Evolutionary conservation across 2,888 invertebrate species (phyloP), one percentile per base, ranked within the genome.

Genomic region (Altica lythri): DNA sequence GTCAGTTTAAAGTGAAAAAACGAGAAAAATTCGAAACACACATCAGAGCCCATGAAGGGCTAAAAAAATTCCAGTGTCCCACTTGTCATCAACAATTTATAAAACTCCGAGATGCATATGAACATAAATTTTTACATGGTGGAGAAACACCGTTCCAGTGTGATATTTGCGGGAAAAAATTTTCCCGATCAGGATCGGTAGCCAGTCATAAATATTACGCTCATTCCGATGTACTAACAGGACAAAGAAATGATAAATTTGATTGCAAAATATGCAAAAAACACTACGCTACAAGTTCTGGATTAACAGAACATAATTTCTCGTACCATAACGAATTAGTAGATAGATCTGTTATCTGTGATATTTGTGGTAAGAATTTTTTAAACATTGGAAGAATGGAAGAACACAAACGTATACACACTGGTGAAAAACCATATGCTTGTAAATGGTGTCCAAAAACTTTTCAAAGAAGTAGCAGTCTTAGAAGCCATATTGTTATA

Each of bases 301-400:
- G 70, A 17, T 59, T 72, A 32, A 69, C 66, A 32, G 60, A 71
- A 27, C 75, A 72, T 57, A 72, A 68, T 52, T 57, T 69, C 48
- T 51, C 63, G 30, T 62, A 67, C n/a, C 72, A 72, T 56, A 69
- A 45, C 25, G 4, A 10, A 18, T 12, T 32, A 19, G 32, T 45
- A 9, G 44, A 30, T 75, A 58, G 80, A 78, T 68, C 75, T 68
- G 30, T 80, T 74, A 49, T 82, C 0, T 83, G 83, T 52, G 82
- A 83, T 51, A 70, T 79, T 1, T 83, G 83, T 53, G 82, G 82
- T 0, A 82, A 82, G 56, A 75, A 78, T 0, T 65, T 82, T 14
- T 57, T 46, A n/a, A 57, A 59, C 12, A 48, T 50, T 16, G 59
- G 60, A 18, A 59, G 61, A 32, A 53, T 70, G 6, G 60, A 42